Percentiles rank a stretch among this genome's conserved stretches.
Conservation (phyloP, 1,140 invertebrate genomes). For the Drosophila malerkotliana region DNA sequence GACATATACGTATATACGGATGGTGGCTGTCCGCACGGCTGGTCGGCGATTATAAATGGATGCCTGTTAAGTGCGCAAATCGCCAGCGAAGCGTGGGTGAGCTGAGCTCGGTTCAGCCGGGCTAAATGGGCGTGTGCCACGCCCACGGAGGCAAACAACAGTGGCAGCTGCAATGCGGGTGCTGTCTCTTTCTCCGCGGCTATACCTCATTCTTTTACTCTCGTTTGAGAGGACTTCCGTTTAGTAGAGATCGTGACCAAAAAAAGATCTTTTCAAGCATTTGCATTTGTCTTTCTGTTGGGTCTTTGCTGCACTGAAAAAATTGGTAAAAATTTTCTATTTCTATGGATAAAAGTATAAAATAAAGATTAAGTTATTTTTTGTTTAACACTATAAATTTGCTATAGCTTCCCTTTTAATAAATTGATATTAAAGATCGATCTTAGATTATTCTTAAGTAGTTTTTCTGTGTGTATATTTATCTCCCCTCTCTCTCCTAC, state of each 20-base stretch:
- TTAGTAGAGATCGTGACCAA: slow-evolving; percentile 8
- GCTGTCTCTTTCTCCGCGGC: not conserved
- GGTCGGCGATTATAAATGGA: slow-evolving; percentile 76
- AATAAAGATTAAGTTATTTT: no score
- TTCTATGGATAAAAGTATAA: not conserved
- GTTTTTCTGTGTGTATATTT: not conserved
- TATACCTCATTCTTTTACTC: not conserved
- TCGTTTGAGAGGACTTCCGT: slow-evolving; percentile 16
- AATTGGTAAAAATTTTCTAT: not conserved
- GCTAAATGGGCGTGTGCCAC: slow-evolving; percentile 46
- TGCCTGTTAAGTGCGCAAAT: slow-evolving; percentile 75
- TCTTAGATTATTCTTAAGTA: not conserved
- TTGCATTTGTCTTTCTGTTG: slow-evolving; percentile 60
- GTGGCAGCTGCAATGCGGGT: slow-evolving; percentile 67
- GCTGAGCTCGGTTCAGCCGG: slow-evolving; percentile 27
- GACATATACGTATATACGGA: slow-evolving; percentile 27
- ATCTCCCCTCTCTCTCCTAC: not conserved
- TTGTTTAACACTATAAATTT: not conserved
- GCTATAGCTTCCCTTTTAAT: no score
- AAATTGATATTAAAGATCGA: no score
- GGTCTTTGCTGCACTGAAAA: slow-evolving; percentile 8
- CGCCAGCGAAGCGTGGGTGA: slow-evolving; percentile 69
- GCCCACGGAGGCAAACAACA: slow-evolving; percentile 37
- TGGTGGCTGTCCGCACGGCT: slow-evolving; percentile 74
- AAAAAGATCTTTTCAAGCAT: slow-evolving; percentile 52